Conservation (phyloP, 1,140 invertebrate genomes). For the Maniola jurtina region DNA sequence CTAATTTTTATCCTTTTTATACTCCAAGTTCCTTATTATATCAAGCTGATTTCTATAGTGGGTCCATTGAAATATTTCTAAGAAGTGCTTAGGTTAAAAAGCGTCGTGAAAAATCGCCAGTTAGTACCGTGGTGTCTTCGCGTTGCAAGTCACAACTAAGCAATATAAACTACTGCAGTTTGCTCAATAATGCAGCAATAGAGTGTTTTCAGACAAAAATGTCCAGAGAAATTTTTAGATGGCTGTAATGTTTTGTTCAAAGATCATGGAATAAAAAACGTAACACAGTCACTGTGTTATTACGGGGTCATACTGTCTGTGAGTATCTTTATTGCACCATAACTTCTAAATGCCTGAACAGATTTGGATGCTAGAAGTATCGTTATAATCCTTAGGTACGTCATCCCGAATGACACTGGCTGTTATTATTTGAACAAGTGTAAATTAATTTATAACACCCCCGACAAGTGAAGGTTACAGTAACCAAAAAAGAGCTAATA, state of each 20-base stretch:
- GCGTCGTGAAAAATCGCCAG: not conserved
- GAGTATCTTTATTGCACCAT: too few species aligned
- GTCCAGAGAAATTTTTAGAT: not conserved
- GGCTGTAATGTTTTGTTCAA: not conserved
- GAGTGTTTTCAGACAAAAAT: slow-evolving; percentile 1
- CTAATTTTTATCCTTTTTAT: not conserved
- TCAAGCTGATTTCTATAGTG: not conserved
- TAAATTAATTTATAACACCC: too few species aligned
- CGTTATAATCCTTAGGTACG: too few species aligned
- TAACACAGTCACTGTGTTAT: too few species aligned
- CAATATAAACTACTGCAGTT: slow-evolving; percentile 10
- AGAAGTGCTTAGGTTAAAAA: not conserved
- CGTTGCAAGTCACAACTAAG: not conserved
- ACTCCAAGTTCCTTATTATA: not conserved
- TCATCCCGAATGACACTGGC: too few species aligned
- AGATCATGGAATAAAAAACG: too few species aligned
- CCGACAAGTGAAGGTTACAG: too few species aligned
- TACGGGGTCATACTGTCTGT: too few species aligned
- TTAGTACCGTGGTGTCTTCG: not conserved
- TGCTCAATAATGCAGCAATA: slow-evolving; percentile 8
- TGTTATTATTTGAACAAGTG: too few species aligned
- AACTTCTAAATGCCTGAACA: too few species aligned
- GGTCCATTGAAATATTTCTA: not conserved
- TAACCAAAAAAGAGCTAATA: too few species aligned
- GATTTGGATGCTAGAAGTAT: too few species aligned